Conservation (phyloP, 2,888 invertebrate genomes). For the Criorhina ranunculi region DNA sequence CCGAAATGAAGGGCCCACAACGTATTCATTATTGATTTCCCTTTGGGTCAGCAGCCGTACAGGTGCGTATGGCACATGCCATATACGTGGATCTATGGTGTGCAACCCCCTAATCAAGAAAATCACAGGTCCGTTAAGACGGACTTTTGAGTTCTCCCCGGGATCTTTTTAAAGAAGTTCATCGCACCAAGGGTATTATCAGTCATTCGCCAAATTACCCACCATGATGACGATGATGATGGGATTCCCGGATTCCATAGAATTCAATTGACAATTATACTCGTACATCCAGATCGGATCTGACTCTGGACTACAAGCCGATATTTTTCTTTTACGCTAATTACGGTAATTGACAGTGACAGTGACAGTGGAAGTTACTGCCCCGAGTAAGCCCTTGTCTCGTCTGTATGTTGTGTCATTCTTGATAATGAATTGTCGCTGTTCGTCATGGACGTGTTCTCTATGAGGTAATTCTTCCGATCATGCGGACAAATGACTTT, state of each 20-base stretch:
- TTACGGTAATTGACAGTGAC: slow-evolving; percentile 73
- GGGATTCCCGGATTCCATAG: slow-evolving; percentile 38
- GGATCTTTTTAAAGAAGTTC: slow-evolving; percentile 52
- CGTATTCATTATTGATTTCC: slow-evolving; percentile 36
- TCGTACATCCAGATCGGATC: slow-evolving; percentile 6
- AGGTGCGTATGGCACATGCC: slow-evolving; percentile 62
- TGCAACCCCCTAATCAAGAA: slow-evolving; percentile 46
- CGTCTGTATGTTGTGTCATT: slow-evolving; percentile 65
- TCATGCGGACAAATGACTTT: slow-evolving; percentile 70
- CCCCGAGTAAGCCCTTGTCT: slow-evolving; percentile 56
- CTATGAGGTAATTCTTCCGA: slow-evolving; percentile 53
- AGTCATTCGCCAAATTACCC: slow-evolving; percentile 62
- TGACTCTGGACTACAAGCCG: slow-evolving; percentile 20
- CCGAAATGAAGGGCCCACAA: slow-evolving; percentile 35
- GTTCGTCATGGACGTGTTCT: slow-evolving; percentile 61
- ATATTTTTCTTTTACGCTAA: slow-evolving; percentile 65
- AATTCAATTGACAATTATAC: slow-evolving; percentile 59
- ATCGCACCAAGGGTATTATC: slow-evolving; percentile 67
- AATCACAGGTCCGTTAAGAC: slow-evolving; percentile 56
- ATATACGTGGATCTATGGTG: background rate
- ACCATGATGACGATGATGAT: slow-evolving; percentile 53
- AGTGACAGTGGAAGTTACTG: slow-evolving; percentile 62
- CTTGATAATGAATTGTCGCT: slow-evolving; percentile 72
- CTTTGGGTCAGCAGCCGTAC: slow-evolving; percentile 23
- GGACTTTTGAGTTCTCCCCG: slow-evolving; percentile 1